Evolutionary conservation across 2,797 vertebrate genomes (phyloP).

Genomic region (Phaenicophaeus curvirostris): DNA sequence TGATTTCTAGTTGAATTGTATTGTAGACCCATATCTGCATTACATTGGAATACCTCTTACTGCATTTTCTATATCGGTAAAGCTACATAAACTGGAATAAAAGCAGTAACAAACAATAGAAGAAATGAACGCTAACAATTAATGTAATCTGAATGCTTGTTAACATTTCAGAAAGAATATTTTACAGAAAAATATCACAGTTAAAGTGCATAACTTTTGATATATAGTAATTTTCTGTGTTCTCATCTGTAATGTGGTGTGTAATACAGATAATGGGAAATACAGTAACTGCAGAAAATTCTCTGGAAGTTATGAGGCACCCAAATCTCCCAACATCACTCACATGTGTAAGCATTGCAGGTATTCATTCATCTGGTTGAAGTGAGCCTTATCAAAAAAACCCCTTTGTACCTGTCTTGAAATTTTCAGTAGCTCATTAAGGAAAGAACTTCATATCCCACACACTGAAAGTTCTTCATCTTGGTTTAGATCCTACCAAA

Average conservation of each 20-base stretch:
- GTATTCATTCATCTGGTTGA: conserved; percentile 38
- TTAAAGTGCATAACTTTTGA: conserved; percentile 11
- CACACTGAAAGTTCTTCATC: neutral
- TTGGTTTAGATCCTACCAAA: conserved; percentile 10
- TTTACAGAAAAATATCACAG: neutral
- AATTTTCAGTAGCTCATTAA: conserved; percentile 22
- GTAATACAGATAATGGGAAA: conserved; percentile 13
- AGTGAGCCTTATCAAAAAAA: conserved; percentile 23
- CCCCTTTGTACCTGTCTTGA: neutral
- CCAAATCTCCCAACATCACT: conserved; percentile 35
- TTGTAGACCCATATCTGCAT: neutral
- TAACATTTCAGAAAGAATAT: neutral
- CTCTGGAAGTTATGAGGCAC: conserved; percentile 1
- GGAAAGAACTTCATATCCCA: neutral
- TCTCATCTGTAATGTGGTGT: neutral
- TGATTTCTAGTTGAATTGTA: neutral
- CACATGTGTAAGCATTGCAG: conserved; percentile 39
- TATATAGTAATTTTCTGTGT: neutral
- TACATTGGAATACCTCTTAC: neutral
- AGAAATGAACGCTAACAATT: neutral
- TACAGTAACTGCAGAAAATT: conserved; percentile 41
- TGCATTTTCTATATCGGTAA: neutral
- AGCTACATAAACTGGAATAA: neutral
- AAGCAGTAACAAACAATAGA: neutral
- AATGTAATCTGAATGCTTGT: neutral